Conservation (phyloP, 2,797 vertebrate genomes). For the Spinus olivaceus region DNA sequence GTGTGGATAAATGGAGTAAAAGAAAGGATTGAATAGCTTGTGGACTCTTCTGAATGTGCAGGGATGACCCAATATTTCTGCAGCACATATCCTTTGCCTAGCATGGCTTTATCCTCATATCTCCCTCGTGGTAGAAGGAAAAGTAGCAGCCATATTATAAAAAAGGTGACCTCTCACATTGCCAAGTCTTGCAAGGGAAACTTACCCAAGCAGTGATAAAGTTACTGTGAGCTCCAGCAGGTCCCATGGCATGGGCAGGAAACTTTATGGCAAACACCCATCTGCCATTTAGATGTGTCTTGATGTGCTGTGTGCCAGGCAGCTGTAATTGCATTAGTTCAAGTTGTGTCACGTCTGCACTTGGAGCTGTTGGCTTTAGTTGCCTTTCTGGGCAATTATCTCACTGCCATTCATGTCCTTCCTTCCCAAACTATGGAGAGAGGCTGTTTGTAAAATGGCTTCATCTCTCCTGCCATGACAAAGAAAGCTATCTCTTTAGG, state of each 20-base stretch:
- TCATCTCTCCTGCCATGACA: background rate
- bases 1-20: background rate
- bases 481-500: background rate
- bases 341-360: background rate
- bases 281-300: background rate
- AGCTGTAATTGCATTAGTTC: background rate
- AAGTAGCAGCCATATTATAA: background rate
- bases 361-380: background rate
- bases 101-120: background rate
- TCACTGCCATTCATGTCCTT: background rate
- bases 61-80: background rate
- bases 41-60: background rate
- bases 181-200: background rate
- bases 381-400: background rate
- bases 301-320: background rate
- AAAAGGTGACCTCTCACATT: background rate
- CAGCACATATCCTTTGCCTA: background rate
- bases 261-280: background rate
- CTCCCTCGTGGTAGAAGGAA: background rate
- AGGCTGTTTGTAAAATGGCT: background rate
- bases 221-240: background rate
- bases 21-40: rapidly evolving
- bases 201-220: background rate
- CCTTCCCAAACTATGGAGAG: background rate
- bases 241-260: background rate